Evolutionary conservation across 1,140 invertebrate species (phyloP).

Genomic region (Holotrichia oblita): DNA sequence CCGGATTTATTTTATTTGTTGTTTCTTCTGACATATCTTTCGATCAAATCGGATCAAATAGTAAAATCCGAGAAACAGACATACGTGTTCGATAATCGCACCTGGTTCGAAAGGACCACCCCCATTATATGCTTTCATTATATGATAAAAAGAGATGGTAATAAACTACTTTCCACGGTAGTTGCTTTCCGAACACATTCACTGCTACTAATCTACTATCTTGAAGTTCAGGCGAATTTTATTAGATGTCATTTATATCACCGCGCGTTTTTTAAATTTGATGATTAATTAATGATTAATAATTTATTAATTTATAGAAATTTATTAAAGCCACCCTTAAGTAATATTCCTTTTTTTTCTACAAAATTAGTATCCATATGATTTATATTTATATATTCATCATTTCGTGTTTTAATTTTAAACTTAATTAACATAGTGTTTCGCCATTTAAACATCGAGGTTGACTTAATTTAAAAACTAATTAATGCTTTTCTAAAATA

Average conservation of each 20-base stretch:
- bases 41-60: background rate
- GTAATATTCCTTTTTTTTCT: too few relatives aligned
- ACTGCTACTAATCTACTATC: background rate
- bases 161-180: background rate
- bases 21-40: slow-evolving; percentile 29
- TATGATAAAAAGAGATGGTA: background rate
- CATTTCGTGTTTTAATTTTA: too few relatives aligned
- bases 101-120: background rate
- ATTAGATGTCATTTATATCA: background rate
- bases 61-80: background rate
- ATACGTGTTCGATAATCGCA: background rate
- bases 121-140: background rate
- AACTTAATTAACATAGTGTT: too few relatives aligned
- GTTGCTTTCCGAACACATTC: background rate
- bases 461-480: too few relatives aligned
- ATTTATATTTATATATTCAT: too few relatives aligned
- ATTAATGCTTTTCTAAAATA: too few relatives aligned
- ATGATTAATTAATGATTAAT: too few relatives aligned
- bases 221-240: background rate
- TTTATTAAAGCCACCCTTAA: too few relatives aligned
- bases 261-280: background rate
- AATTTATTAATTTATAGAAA: too few relatives aligned
- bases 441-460: too few relatives aligned
- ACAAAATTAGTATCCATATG: too few relatives aligned
- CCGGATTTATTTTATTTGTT: slow-evolving; percentile 22